These are phyloP conservation scores for Drosophila prosaltans DNA, from an alignment of 1,140 invertebrate species.

Conservation along the genomic window DNA sequence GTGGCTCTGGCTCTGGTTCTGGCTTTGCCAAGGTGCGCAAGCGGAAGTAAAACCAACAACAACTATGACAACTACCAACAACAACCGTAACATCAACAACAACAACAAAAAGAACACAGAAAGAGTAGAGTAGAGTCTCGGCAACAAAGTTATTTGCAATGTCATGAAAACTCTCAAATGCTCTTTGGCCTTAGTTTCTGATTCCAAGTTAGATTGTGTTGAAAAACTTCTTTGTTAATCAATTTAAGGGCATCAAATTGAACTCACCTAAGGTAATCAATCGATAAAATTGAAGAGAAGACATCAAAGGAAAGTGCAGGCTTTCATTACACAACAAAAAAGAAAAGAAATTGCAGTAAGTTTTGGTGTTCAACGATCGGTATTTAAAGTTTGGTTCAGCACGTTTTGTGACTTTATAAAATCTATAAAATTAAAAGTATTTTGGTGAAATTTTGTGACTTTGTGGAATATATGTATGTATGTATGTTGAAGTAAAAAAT, in stretches of 20 bases:
- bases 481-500: too few species aligned
- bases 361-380: too few species aligned
- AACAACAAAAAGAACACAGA: conserved; percentile 34
- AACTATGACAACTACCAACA: not conserved
- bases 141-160: conserved; percentile 9
- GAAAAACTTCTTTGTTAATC: not conserved
- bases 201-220: not conserved
- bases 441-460: too few species aligned
- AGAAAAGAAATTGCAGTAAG: too few species aligned
- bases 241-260: not conserved
- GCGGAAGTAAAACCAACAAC: conserved; percentile 26
- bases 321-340: too few species aligned
- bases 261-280: not conserved
- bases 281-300: not conserved
- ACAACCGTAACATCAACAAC: conserved; percentile 28
- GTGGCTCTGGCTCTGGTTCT: conserved; percentile 12
- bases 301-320: not conserved
- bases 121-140: conserved; percentile 21
- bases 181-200: not conserved
- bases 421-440: too few species aligned
- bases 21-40: conserved; percentile 40
- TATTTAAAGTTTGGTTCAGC: too few species aligned
- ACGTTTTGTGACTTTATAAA: too few species aligned
- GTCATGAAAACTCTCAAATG: not conserved
- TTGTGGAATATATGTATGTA: too few species aligned